Evolutionary conservation across 1,140 invertebrate genomes (phyloP).

Genomic region (Maniola jurtina): DNA sequence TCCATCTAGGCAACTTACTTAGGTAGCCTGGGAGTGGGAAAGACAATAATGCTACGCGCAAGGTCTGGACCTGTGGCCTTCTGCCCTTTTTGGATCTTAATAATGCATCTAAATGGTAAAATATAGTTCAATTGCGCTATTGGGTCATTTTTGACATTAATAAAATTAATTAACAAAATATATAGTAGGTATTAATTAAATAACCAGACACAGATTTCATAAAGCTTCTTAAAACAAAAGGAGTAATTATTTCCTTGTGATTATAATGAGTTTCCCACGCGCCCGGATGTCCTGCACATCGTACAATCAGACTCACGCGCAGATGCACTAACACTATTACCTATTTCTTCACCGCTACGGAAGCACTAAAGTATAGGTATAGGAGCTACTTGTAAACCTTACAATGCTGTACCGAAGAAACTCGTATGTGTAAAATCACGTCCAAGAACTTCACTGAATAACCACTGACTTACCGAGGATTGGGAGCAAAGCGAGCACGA

Average conservation of each 20-base stretch:
- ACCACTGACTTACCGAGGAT: constrained; percentile 65
- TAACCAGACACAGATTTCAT: neutral
- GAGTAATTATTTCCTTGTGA: constrained; percentile 37
- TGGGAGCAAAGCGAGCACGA: constrained; percentile 67
- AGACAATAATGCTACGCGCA: neutral
- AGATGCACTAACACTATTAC: constrained; percentile 43
- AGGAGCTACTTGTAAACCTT: neutral
- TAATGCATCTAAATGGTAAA: too few relatives aligned
- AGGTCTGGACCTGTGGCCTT: neutral
- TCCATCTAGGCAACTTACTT: neutral
- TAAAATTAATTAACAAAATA: neutral
- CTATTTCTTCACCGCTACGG: constrained; percentile 27
- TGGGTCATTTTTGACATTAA: too few relatives aligned
- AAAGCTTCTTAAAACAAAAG: constrained; percentile 4
- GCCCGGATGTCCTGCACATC: constrained; percentile 51
- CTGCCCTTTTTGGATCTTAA: neutral
- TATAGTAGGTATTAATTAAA: neutral
- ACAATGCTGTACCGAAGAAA: too few relatives aligned
- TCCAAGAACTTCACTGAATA: constrained; percentile 12
- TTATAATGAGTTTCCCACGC: constrained; percentile 45
- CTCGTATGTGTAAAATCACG: neutral
- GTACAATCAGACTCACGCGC: constrained; percentile 37
- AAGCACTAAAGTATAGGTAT: constrained; percentile 18
- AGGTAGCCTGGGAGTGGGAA: neutral
- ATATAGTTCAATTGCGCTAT: too few relatives aligned